These are phyloP conservation scores for Ardeotis arabs DNA, from an alignment of 2,113 vertebrate genomes.

Conservation along the genomic window DNA sequence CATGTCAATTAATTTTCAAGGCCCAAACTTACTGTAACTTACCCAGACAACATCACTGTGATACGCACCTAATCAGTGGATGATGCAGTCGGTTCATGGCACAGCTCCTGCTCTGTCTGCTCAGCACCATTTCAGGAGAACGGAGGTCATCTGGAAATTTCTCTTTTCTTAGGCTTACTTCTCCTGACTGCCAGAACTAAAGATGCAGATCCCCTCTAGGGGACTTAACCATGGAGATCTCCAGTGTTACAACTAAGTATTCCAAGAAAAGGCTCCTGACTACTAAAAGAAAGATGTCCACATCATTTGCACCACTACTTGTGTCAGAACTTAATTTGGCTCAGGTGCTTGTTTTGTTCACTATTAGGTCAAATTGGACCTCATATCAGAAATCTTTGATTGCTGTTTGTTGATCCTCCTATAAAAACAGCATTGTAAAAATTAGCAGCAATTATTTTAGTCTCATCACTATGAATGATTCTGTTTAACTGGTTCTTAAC, in stretches of 20 bases:
- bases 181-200: neutral
- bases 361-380: neutral
- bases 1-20: neutral
- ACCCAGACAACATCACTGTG: neutral
- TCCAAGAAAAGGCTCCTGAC: neutral
- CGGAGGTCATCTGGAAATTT: neutral
- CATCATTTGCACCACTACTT: neutral
- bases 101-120: neutral
- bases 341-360: neutral
- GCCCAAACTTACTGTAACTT: neutral
- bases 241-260: fast-evolving
- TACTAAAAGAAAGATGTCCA: neutral
- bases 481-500: neutral
- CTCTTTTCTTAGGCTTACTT: neutral
- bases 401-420: neutral
- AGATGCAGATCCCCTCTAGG: neutral
- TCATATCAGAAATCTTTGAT: neutral
- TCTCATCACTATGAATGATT: neutral
- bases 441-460: neutral
- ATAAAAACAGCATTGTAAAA: neutral
- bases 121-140: neutral
- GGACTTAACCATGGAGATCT: neutral
- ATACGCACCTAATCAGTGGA: fast-evolving
- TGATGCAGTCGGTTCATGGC: neutral
- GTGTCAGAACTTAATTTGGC: neutral